Evolutionary conservation across 2,797 vertebrate species (phyloP).

Genomic region (Mus spretus): DNA sequence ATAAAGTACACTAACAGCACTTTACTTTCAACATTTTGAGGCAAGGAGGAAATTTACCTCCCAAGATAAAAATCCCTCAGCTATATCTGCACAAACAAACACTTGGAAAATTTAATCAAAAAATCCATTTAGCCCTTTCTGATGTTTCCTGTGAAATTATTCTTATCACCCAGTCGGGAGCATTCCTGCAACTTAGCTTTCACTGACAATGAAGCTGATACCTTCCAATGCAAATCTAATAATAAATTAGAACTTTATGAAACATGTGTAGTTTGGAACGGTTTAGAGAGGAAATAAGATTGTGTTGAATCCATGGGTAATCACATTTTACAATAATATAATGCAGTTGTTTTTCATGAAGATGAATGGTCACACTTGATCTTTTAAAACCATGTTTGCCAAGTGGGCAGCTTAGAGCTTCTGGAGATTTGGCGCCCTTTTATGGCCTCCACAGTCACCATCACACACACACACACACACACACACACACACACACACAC

Average conservation of each 20-base stretch:
- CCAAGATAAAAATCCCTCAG: slow-evolving; percentile 56
- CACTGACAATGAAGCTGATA: slow-evolving; percentile 57
- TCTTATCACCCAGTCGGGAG: background rate
- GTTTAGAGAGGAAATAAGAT: slow-evolving; percentile 59
- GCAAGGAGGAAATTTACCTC: slow-evolving; percentile 67
- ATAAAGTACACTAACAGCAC: background rate
- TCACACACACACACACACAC: background rate
- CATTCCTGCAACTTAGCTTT: background rate
- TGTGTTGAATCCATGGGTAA: slow-evolving; percentile 59
- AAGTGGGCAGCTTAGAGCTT: background rate
- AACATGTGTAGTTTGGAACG: slow-evolving; percentile 57
- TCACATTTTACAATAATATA: slow-evolving; percentile 44
- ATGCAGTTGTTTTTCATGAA: background rate
- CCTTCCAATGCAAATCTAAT: slow-evolving; percentile 8
- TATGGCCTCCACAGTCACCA: background rate
- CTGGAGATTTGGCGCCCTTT: background rate
- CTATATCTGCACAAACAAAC: slow-evolving; percentile 58
- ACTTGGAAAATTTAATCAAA: slow-evolving; percentile 78
- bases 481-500: background rate
- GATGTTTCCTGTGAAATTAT: slow-evolving; percentile 11
- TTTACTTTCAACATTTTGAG: slow-evolving; percentile 67
- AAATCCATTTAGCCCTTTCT: slow-evolving; percentile 67
- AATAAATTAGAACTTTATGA: slow-evolving; percentile 70
- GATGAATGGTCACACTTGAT: background rate
- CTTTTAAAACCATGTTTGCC: slow-evolving; percentile 32